phyloP scores from a whole-genome alignment of 2,888 invertebrate genomes.

The Hedychridium roseum region DNA sequence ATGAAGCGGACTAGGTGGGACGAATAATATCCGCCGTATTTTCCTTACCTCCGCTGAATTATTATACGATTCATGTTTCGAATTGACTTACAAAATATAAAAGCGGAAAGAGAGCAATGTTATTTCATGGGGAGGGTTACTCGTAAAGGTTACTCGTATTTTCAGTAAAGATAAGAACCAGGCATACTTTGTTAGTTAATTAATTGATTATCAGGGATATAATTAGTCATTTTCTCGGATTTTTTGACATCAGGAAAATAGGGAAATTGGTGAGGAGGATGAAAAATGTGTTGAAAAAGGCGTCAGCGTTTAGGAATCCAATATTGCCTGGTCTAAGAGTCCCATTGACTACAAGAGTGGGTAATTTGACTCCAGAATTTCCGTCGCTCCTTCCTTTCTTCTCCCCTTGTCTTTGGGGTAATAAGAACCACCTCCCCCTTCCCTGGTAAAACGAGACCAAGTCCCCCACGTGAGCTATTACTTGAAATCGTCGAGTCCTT shows the following conservation, averaged over 20 bases:
- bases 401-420: conserved; percentile 38
- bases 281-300: too few species aligned
- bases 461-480: too few species aligned
- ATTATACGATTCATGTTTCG: conserved; percentile 64
- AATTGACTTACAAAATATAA: conserved; percentile 64
- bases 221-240: too few species aligned
- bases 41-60: conserved; percentile 60
- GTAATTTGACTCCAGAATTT: conserved; percentile 54
- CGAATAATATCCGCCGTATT: conserved; percentile 59
- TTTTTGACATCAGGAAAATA: too few species aligned
- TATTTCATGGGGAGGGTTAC: conserved; percentile 52
- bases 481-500: too few species aligned
- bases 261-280: too few species aligned
- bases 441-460: too few species aligned
- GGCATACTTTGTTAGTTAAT: too few species aligned
- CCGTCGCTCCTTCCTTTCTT: conserved; percentile 7
- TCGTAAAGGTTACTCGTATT: too few species aligned
- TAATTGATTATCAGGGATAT: too few species aligned
- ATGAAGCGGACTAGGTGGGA: conserved; percentile 44
- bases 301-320: conserved; percentile 54
- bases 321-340: conserved; percentile 44
- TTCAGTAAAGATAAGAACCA: too few species aligned
- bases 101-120: conserved; percentile 61
- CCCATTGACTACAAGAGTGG: conserved; percentile 23
- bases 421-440: conserved; percentile 37